Base-by-base conservation (phyloP, 2,797 vertebrate genomes). In the Centroberyx gerrardi region DNA sequence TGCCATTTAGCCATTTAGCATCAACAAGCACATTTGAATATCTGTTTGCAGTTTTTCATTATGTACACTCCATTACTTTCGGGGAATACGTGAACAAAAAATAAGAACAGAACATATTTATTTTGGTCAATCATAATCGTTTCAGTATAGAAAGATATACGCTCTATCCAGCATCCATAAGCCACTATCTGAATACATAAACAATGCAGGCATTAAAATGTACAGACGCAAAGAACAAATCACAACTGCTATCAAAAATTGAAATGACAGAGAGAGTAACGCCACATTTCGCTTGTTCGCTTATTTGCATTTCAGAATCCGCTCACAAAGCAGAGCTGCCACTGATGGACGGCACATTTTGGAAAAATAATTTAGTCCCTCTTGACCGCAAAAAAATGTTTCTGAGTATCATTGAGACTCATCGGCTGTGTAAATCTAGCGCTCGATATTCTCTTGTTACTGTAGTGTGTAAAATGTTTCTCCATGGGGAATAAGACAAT, bases 341-440 rank as follows among this genome's bases (percentile, higher is more conserved):
- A 9, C 38, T 44, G 4, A 72, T 74, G 69, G 82, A 79, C 48
- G 61, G 58, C 18, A 31, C 52, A 17, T 63, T 80, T 81, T 70
- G 80, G 58, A 74, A 79, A 87, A 91, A 83, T 78, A 84, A 90
- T 87, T 67, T 83, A 75, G 79, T 86, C 80, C 72, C 77, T 3
- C 64, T 68, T 78, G 80, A 88, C 71, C 71, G 38, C 56, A 53
- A 78, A 80, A 27, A 53, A 72, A 28, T 33, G 42, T 72, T 75
- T 76, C 67, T 80, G 66, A 13, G 66, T 72, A 63, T 82, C 66
- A 75, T 85, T 78, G 53, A 66, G 18, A 65, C 72, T 83, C 61
- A 14, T 80, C 82, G 82, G 86, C 88, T 8, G 68, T 38, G 76
- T 56, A 80, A 83, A 80, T 82, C 38, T 59, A 49, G 59, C 6